These are phyloP conservation scores for Coptotermes formosanus DNA, from an alignment of 1,140 invertebrate genomes.

Conservation along the genomic window DNA sequence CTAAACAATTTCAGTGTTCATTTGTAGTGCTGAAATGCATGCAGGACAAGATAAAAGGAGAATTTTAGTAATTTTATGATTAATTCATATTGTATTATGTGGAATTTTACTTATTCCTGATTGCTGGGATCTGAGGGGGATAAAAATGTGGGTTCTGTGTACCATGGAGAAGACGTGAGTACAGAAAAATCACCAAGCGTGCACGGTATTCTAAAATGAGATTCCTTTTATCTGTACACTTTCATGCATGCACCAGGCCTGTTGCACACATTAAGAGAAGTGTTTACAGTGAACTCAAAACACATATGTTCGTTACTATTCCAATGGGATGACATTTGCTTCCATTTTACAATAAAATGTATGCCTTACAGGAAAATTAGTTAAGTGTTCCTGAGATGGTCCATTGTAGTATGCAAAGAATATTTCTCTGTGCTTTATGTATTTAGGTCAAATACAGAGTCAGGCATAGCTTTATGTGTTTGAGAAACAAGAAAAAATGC, in stretches of 20 bases:
- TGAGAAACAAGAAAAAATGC: neutral
- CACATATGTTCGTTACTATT: neutral
- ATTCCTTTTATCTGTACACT: neutral
- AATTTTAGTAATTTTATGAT: too few relatives aligned
- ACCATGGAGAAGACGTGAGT: too few relatives aligned
- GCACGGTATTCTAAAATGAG: neutral
- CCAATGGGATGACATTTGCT: neutral
- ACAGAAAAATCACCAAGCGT: neutral
- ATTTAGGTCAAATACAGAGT: neutral
- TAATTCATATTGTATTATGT: too few relatives aligned
- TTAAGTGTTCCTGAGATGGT: neutral
- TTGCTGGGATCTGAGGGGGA: too few relatives aligned
- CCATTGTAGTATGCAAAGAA: slow-evolving; percentile 10
- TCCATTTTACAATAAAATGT: slow-evolving; percentile 11
- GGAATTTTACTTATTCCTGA: too few relatives aligned
- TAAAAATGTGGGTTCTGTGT: too few relatives aligned
- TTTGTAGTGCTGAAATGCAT: too few relatives aligned
- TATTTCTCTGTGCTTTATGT: neutral
- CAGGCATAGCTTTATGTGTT: slow-evolving; percentile 3
- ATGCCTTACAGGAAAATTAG: slow-evolving; percentile 11
- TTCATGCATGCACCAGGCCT: neutral
- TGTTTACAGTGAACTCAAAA: neutral
- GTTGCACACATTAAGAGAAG: neutral
- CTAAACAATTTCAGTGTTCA: too few relatives aligned
- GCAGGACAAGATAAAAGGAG: too few relatives aligned